Evolutionary conservation across 2,113 vertebrate species (phyloP), one percentile per base, ranked within the genome.

Genomic region (Electrona antarctica): DNA sequence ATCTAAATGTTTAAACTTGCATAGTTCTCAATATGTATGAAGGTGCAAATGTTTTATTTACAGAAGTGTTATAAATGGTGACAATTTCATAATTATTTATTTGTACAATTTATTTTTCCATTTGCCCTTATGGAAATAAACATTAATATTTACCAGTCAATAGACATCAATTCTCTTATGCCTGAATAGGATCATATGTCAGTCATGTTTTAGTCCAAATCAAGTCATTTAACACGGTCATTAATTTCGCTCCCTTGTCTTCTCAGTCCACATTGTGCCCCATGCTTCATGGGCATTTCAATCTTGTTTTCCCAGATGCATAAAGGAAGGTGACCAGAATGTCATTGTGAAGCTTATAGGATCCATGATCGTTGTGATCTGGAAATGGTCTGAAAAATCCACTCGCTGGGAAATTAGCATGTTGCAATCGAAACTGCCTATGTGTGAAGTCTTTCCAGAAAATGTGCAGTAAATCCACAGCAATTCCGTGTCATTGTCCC

Each of bases 1-100:
- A 89, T 92, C 87, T 84, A 93, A 91, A 83, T 87, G 83, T 92
- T 94, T 83, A 80, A 90, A 89, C 79, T 65, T 87, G 85, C 91
- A 84, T 87, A 88, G 89, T 79, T 89, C 89, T 89, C 78, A 86
- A 74, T 93, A 76, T 86, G 72, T 76, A 82, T 60, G 67, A 66
- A 85, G 29, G 73, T 48, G 51, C 67, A 82, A 70, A 67, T 69
- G 78, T 91, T 89, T 87, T 84, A 85, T 90, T 87, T 76, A 67
- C 76, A 63, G 12, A 83, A 70, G 58, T 76, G 63, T 71, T 79
- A 69, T n/a, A 56, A 76, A 64, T 64, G 73, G 9, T 60, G 9
- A 79, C 64, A 49, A 82, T 52, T 74, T 68, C 46, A 28, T 41
- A n/a, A 77, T 65, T 71, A 80, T 83, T 80, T 83, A 83, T 87